A percentile compares a stretch with the other conserved stretches of the same genome.
Conservation (phyloP, 1,140 invertebrate genomes). For the Drusus annulatus region DNA sequence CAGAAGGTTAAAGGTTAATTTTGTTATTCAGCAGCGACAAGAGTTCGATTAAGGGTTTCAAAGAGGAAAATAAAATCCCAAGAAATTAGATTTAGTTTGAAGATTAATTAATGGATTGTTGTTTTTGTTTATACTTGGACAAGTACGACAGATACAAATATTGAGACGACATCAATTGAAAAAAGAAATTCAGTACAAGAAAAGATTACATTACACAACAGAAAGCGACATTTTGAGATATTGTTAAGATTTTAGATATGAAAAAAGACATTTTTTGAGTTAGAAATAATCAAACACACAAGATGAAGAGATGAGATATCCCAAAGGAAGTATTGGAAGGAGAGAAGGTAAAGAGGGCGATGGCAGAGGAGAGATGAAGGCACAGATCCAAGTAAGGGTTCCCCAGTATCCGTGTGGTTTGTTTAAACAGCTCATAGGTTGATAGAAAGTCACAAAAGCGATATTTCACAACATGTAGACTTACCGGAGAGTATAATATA, state of each 20-base stretch:
- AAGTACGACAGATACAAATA: background rate
- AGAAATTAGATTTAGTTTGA: conserved; percentile 15
- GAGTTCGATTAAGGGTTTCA: conserved; percentile 18
- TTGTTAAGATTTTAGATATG: no score
- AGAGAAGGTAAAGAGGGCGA: background rate
- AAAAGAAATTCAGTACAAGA: conserved; percentile 1
- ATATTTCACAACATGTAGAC: conserved; percentile 36
- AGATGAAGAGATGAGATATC: background rate
- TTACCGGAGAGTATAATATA: conserved; percentile 36
- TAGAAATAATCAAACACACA: background rate
- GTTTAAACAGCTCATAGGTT: conserved; percentile 3
- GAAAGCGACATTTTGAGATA: no score
- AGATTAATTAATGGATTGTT: background rate
- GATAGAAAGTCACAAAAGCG: conserved; percentile 37
- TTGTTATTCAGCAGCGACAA: conserved; percentile 28
- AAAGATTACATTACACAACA: background rate
- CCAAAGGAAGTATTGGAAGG: background rate
- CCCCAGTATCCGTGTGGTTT: background rate
- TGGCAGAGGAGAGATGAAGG: background rate
- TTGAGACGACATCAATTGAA: background rate
- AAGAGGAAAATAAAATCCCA: conserved; percentile 13
- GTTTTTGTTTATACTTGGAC: background rate
- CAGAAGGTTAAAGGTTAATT: conserved; percentile 49
- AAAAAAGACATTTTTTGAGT: background rate
- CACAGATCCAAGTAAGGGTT: conserved; percentile 7